These are phyloP conservation scores for Aythya baeri DNA, from an alignment of 2,113 vertebrate genomes.

Conservation along the genomic window DNA sequence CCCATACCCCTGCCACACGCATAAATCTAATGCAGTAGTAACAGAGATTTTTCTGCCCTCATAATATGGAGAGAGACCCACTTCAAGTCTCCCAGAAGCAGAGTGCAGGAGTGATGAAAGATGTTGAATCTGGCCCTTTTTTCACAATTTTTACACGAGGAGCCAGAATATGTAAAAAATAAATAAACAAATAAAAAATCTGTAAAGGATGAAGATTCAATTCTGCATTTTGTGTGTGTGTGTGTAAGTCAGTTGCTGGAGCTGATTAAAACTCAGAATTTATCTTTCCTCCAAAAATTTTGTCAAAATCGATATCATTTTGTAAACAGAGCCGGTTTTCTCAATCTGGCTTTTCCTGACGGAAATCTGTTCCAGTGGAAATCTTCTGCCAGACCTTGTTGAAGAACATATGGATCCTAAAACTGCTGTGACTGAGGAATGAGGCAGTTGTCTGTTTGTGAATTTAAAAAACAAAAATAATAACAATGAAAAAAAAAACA, in stretches of 20 bases:
- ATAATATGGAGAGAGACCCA: not conserved
- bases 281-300: not conserved
- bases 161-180: not conserved
- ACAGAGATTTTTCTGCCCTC: not conserved
- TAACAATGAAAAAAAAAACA: too few relatives aligned
- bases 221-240: not conserved
- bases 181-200: not conserved
- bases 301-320: not conserved
- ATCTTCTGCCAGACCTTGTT: not conserved
- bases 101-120: not conserved
- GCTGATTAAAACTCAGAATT: conserved; percentile 11
- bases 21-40: not conserved
- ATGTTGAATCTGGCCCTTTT: not conserved
- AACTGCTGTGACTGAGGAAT: not conserved
- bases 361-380: not conserved
- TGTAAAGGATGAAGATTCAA: not conserved
- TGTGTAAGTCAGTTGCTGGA: not conserved
- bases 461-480: not conserved
- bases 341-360: conserved; percentile 5
- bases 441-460: not conserved
- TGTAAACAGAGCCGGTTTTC: not conserved
- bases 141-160: not conserved
- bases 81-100: not conserved
- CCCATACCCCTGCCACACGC: not conserved
- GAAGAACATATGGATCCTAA: not conserved